Evolutionary conservation across 2,797 vertebrate species (phyloP).

Genomic region (Kryptopterus vitreolus): DNA sequence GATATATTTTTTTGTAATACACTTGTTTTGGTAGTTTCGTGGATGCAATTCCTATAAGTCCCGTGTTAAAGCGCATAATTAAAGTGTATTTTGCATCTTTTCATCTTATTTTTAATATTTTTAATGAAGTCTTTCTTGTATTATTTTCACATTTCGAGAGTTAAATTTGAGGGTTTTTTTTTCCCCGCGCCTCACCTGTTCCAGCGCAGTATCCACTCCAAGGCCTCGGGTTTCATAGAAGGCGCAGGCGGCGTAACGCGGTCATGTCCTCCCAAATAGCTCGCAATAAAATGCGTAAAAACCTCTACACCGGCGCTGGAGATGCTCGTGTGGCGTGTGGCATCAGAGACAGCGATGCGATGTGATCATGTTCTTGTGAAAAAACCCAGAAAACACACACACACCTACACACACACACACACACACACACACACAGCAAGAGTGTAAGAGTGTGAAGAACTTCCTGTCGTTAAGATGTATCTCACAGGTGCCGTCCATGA

Average conservation of each 20-base stretch:
- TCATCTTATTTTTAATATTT: neutral
- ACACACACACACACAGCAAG: slow-evolving; percentile 37
- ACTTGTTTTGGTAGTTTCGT: neutral
- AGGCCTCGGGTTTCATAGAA: slow-evolving; percentile 41
- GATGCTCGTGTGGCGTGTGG: neutral
- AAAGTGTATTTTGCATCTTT: too few species aligned
- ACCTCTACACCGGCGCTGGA: neutral
- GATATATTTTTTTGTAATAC: neutral
- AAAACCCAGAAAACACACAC: neutral
- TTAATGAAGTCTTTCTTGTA: too few species aligned
- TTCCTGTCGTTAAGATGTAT: slow-evolving; percentile 77
- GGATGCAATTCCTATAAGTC: too few species aligned
- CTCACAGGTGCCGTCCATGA: slow-evolving; percentile 70
- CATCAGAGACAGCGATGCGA: slow-evolving; percentile 1
- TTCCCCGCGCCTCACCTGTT: slow-evolving; percentile 19
- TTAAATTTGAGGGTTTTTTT: too few species aligned
- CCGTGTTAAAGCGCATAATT: too few species aligned
- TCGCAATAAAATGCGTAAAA: neutral
- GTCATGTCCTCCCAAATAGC: slow-evolving; percentile 3
- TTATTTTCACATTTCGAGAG: too few species aligned
- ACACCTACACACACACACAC: slow-evolving; percentile 23
- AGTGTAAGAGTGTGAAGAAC: slow-evolving; percentile 62
- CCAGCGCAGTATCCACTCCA: slow-evolving; percentile 16
- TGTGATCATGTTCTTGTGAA: slow-evolving; percentile 29
- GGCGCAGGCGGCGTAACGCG: neutral